phyloP scores from a whole-genome alignment of 2,888 invertebrate species.

The Tetragonula carbonaria region DNA sequence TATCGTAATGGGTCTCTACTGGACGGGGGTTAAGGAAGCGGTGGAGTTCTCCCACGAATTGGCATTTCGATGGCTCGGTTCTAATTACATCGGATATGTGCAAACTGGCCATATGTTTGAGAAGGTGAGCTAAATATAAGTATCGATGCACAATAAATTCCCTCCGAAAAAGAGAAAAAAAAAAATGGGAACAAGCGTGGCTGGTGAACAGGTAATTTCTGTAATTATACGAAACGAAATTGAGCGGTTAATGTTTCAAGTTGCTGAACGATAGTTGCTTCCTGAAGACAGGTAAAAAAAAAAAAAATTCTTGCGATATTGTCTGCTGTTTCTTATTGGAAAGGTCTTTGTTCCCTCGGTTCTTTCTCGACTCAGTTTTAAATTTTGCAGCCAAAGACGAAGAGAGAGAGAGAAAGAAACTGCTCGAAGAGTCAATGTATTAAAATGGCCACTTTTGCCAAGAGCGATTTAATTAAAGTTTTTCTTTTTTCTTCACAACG shows the following conservation, averaged over 20 bases:
- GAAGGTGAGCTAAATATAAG: constrained; percentile 87
- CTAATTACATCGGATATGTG: constrained; percentile 91
- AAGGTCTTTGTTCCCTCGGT: neutral
- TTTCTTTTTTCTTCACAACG: no score
- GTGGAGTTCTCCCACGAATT: constrained; percentile 88
- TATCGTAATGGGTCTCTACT: constrained; percentile 90
- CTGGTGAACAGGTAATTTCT: neutral
- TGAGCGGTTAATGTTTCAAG: neutral
- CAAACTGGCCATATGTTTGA: constrained; percentile 91
- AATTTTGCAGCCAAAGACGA: neutral
- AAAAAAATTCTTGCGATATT: neutral
- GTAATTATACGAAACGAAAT: neutral
- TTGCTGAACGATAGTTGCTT: neutral
- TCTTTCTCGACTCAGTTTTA: neutral
- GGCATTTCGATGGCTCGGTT: constrained; percentile 92
- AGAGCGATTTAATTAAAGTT: neutral
- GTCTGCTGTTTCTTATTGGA: neutral
- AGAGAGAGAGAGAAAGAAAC: neutral
- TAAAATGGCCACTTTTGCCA: neutral
- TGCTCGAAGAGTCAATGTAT: neutral
- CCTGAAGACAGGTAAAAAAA: neutral
- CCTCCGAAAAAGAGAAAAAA: no score
- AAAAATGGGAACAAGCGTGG: neutral
- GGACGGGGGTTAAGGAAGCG: constrained; percentile 88
- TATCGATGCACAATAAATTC: no score